Base-by-base conservation (phyloP, 2,113 vertebrate genomes). In the Entelurus aequoreus region DNA sequence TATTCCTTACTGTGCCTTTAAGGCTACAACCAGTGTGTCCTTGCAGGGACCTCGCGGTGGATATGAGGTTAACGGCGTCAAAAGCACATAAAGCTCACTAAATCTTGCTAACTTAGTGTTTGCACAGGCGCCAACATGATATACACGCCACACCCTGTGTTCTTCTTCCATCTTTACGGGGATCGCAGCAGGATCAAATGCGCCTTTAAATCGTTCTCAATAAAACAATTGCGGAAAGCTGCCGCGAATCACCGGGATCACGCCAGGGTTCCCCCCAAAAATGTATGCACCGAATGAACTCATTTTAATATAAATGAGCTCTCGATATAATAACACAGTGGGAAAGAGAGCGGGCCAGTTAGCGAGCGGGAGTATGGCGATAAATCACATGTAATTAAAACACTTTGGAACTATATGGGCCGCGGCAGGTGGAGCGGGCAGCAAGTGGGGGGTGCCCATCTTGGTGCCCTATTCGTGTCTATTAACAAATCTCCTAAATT, bases 261-360 rank as follows among this genome's bases (percentile, higher is more conserved):
- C 13, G 85, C 88, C 88, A 88, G 54, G 86, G 42, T 9, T 46
- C 42, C 28, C 84, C 77, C 69, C 15, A 15, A 62, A 87, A 89
- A 90, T 90, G 85, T 86, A 89, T 83, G 77, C 81, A 63, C 82
- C 47, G 81, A 90, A 89, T 89, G 87, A 89, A 82, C 87, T 90
- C 87, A 89, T 90, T 90, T 90, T 88, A 89, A 90, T 89, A 89
- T 88, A 88, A 90, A 90, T 88, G 88, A 89, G 88, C 80, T 88
- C 65, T 61, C 73, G 83, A 46, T 69, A 77, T 88, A 88, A 86
- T 81, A 84, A 48, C 81, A 78, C 87, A 81, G 28, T 85, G 87
- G 77, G 76, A 76, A 14, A 71, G 70, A 48, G 59, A 66, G 76
- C n/a, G 75, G 75, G 84, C 85, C 85, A 72, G 79, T 87, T 87